Percentiles rank a stretch among this genome's conserved stretches.
Evolutionary conservation across 1,140 invertebrate genomes (phyloP).

Genomic region (Drosophila virilis): DNA sequence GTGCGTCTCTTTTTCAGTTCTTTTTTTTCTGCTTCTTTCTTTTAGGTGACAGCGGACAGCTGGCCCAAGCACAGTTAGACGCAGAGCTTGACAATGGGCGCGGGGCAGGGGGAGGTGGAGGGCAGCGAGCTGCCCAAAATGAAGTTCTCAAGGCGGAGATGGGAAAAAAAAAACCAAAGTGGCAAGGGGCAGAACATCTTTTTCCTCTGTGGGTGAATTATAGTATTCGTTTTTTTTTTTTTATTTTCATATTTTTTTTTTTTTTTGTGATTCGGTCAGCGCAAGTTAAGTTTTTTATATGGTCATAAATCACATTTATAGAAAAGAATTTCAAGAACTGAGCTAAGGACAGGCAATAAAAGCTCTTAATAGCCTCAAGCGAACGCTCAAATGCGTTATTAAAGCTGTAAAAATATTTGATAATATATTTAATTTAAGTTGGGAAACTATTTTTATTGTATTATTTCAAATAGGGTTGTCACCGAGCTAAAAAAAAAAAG

Average conservation of each 20-base stretch:
- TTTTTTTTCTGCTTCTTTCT: constrained; percentile 2
- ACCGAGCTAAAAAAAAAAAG: no score
- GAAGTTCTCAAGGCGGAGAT: constrained; percentile 39
- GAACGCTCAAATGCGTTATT: background rate
- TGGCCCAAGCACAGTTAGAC: constrained; percentile 55
- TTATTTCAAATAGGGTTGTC: no score
- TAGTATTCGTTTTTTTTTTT: constrained; percentile 30
- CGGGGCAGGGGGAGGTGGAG: constrained; percentile 20
- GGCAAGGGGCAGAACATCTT: background rate
- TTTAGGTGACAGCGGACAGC: constrained; percentile 66
- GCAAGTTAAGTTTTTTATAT: constrained; percentile 21
- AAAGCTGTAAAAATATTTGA: background rate
- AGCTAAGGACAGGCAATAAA: constrained; percentile 4
- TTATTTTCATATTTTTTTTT: constrained; percentile 28
- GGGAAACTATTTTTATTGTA: background rate
- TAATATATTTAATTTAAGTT: background rate
- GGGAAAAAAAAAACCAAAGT: constrained; percentile 2
- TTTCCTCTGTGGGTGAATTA: constrained; percentile 26
- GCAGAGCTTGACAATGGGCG: constrained; percentile 7
- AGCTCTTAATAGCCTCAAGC: constrained; percentile 19
- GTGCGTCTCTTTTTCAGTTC: constrained; percentile 56
- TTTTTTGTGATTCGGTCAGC: constrained; percentile 43
- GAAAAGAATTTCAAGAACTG: constrained; percentile 2
- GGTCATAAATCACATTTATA: constrained; percentile 48
- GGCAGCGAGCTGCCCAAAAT: constrained; percentile 26